phyloP scores from a whole-genome alignment of 2,797 vertebrate species.

The Poeciliopsis gracilis region DNA sequence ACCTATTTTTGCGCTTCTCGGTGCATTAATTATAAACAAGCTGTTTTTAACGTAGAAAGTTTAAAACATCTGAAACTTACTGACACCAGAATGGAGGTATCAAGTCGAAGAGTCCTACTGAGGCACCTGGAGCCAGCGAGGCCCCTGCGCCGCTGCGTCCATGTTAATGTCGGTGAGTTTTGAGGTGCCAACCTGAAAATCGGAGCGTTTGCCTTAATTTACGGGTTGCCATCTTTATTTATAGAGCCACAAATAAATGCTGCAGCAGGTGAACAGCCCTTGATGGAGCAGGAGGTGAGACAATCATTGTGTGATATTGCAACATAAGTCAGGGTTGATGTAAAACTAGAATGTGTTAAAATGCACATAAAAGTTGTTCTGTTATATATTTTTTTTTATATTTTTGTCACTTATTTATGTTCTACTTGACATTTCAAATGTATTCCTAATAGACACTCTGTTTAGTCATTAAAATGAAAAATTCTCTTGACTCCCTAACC shows the following conservation, averaged over 20 bases:
- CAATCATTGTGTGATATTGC: neutral
- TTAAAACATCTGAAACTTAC: conserved; percentile 28
- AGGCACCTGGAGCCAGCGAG: conserved; percentile 82
- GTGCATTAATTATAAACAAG: neutral
- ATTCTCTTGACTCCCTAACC: neutral
- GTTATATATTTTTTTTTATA: neutral
- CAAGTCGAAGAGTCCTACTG: conserved; percentile 66
- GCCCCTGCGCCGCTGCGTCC: conserved; percentile 76
- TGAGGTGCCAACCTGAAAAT: neutral
- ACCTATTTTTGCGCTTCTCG: neutral
- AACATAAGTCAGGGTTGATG: neutral
- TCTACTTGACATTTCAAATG: neutral
- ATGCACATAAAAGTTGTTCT: neutral
- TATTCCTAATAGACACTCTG: neutral
- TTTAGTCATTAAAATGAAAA: neutral
- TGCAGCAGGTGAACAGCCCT: conserved; percentile 45
- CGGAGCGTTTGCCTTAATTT: neutral
- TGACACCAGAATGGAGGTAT: conserved; percentile 76
- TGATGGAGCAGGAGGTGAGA: conserved; percentile 59
- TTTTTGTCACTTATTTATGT: neutral
- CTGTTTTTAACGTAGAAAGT: neutral
- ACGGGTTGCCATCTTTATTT: conserved; percentile 11
- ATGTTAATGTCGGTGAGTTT: conserved; percentile 58
- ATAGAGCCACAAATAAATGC: conserved; percentile 55
- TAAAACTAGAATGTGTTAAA: neutral